Evolutionary conservation across 1,140 invertebrate species (phyloP).

Genomic region (Sesamia nonagrioides): DNA sequence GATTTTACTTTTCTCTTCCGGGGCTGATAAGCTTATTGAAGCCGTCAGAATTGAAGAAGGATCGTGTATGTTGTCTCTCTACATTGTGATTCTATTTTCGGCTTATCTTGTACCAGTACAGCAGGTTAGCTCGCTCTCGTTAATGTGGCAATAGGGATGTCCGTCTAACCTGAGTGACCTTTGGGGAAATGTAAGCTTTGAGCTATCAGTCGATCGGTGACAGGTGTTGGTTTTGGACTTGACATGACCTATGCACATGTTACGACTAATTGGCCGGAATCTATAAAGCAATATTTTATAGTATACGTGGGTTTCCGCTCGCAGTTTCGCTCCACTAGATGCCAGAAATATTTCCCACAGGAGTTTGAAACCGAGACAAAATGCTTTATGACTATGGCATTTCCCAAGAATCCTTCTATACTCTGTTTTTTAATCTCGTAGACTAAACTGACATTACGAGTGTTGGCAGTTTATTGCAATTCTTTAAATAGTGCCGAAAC

Average conservation of each 20-base stretch:
- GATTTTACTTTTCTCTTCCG: slow-evolving; percentile 17
- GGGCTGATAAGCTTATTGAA: background rate
- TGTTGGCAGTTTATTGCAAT: too few relatives aligned
- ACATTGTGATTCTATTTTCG: background rate
- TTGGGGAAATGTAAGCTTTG: background rate
- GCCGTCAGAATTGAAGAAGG: slow-evolving; percentile 20
- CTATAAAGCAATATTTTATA: too few relatives aligned
- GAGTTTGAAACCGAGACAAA: too few relatives aligned
- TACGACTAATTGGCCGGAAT: background rate
- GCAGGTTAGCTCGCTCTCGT: background rate
- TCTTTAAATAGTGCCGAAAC: too few relatives aligned
- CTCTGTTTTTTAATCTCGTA: too few relatives aligned
- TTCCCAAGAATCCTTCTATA: too few relatives aligned
- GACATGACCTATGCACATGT: background rate
- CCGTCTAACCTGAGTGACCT: slow-evolving; percentile 3
- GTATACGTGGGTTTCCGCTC: too few relatives aligned
- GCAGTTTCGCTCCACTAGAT: too few relatives aligned
- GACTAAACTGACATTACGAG: too few relatives aligned
- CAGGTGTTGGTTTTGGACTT: background rate
- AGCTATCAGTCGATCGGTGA: background rate
- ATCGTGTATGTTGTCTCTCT: background rate
- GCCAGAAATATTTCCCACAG: too few relatives aligned
- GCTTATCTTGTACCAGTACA: slow-evolving; percentile 16
- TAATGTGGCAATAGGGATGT: background rate
- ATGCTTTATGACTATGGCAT: too few relatives aligned